Conservation (phyloP, 2,888 invertebrate species). For the Pseudeuparius sepicola region DNA sequence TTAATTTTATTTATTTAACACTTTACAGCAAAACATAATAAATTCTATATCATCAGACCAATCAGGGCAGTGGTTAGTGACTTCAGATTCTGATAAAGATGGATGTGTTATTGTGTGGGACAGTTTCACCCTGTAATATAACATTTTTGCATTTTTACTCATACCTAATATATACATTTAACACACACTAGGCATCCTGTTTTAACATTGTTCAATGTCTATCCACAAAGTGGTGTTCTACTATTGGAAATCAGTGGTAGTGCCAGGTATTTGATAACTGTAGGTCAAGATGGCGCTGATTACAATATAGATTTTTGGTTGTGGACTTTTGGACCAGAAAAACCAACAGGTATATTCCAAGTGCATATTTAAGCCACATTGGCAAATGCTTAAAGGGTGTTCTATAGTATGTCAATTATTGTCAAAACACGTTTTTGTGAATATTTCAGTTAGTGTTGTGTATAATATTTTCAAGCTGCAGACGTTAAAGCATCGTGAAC, state of each 20-base stretch:
- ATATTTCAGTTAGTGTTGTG: too few species aligned
- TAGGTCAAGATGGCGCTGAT: constrained; percentile 38
- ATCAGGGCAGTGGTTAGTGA: constrained; percentile 48
- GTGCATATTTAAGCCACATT: too few species aligned
- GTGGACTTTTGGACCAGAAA: constrained; percentile 46
- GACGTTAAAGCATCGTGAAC: too few species aligned
- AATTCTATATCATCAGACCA: constrained; percentile 42
- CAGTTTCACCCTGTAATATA: constrained; percentile 28
- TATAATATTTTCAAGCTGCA: too few species aligned
- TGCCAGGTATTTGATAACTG: constrained; percentile 48
- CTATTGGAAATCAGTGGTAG: constrained; percentile 39
- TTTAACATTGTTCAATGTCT: constrained; percentile 46
- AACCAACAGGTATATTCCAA: constrained; percentile 48
- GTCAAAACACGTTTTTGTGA: too few species aligned
- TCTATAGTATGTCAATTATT: too few species aligned
- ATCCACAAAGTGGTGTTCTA: constrained; percentile 32
- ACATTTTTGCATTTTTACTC: neutral
- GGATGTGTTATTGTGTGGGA: constrained; percentile 52
- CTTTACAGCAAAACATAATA: too few species aligned
- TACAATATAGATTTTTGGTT: constrained; percentile 49
- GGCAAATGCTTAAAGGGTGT: too few species aligned
- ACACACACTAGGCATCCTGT: constrained; percentile 38
- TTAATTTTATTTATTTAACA: too few species aligned
- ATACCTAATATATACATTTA: neutral
- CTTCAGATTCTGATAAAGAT: constrained; percentile 47